A percentile compares a stretch with the other conserved stretches of the same genome.
phyloP scores from a whole-genome alignment of 2,113 vertebrate genomes.

The Syngnathus scovelli region DNA sequence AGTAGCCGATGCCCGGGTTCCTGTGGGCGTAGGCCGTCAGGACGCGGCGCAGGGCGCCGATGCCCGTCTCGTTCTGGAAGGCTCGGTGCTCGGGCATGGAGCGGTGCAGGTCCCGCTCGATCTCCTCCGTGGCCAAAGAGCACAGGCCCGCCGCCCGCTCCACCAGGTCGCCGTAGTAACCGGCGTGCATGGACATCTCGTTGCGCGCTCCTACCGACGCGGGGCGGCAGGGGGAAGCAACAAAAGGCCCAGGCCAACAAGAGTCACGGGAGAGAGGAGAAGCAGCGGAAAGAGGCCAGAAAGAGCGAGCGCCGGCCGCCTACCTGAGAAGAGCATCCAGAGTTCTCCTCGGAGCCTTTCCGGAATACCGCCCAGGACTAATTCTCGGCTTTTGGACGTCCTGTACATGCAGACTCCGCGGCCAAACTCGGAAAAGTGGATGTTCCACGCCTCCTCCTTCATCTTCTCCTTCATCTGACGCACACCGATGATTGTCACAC shows the following conservation, averaged over 20 bases:
- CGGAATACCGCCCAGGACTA: slow-evolving; percentile 90
- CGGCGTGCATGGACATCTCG: slow-evolving; percentile 88
- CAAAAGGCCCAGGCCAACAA: neutral
- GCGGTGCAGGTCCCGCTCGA: slow-evolving; percentile 93
- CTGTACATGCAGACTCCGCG: slow-evolving; percentile 97
- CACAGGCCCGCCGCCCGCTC: slow-evolving; percentile 83
- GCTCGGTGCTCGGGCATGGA: slow-evolving; percentile 97
- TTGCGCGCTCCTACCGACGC: slow-evolving; percentile 83
- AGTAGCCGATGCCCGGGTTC: slow-evolving; percentile 95
- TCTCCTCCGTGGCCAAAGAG: slow-evolving; percentile 91
- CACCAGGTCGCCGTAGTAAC: slow-evolving; percentile 87
- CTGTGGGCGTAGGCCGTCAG: slow-evolving; percentile 94
- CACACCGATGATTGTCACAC: neutral
- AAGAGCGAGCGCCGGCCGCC: neutral
- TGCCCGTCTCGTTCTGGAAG: slow-evolving; percentile 93
- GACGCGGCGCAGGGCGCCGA: slow-evolving; percentile 90
- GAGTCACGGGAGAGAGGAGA: too few relatives aligned
- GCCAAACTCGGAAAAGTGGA: slow-evolving; percentile 96
- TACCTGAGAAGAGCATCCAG: slow-evolving; percentile 88
- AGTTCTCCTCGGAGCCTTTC: slow-evolving; percentile 88
- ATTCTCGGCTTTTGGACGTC: slow-evolving; percentile 83
- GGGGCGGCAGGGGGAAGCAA: too few relatives aligned
- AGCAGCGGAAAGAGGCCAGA: neutral
- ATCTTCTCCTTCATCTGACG: slow-evolving; percentile 90
- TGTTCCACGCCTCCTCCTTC: slow-evolving; percentile 96